Base-by-base conservation (phyloP, 2,797 vertebrate species). In the Leptoclinus maculatus region DNA sequence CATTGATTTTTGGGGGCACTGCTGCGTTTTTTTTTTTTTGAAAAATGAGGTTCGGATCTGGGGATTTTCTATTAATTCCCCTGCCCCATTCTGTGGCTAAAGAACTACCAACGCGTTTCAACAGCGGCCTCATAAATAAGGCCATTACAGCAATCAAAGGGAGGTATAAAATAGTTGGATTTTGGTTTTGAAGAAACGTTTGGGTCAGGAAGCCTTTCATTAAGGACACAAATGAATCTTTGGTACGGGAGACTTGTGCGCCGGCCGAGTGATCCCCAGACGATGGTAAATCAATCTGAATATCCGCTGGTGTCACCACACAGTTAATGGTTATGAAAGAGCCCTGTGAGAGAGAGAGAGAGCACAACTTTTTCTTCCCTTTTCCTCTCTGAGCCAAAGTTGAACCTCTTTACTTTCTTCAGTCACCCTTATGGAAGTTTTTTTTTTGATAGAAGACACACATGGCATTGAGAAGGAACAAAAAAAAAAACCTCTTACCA, bases 241-340 rank as follows among this genome's bases (percentile, higher is more conserved):
- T 82, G 86, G 85, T 86, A 90, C 82, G 79, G 89, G 87, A 78
- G 76, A 88, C 87, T 87, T 87, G 78, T 79, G 80, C 72, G 29
- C 51, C 57, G 62, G 71, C 85, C 77, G 82, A 89, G 83, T 71
- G 80, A 87, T 93, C 92, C 88, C 92, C 57, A 83, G 91, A 89
- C 36, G 86, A 90, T 77, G 85, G 80, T 86, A 89, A 93, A 96
- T 95, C 95, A 94, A 94, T 95, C 91, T 91, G 91, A 94, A 92
- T 95, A 94, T 94, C 90, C 89, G 66, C 77, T 56, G 59, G 91
- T 94, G 94, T 94, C 93, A 93, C 92, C 89, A 83, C 85, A 81
- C 83, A 80, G 80, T 89, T 95, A 95, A 95, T 94, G 92, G 92
- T 93, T 94, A 93, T 93, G 89, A 93, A 95, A 88, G 89, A 93